phyloP scores from a whole-genome alignment of 2,113 vertebrate species.

The Etheostoma cragini region DNA sequence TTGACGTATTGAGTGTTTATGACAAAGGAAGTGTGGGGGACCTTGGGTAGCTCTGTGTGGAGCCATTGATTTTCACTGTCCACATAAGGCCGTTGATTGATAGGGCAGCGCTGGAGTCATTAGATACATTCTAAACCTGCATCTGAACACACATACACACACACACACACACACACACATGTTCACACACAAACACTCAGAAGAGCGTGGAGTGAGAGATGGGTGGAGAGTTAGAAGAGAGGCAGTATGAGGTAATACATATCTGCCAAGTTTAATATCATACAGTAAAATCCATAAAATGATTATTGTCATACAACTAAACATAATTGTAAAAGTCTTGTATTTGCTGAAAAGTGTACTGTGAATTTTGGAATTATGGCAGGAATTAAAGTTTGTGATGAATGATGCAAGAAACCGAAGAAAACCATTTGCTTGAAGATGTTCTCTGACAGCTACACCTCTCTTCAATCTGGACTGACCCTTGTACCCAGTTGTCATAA shows the following conservation, averaged over 20 bases:
- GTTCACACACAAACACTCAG: conserved; percentile 48
- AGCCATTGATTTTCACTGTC: conserved; percentile 82
- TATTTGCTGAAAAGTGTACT: conserved; percentile 1
- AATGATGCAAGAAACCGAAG: conserved; percentile 10
- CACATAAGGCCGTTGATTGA: conserved; percentile 76
- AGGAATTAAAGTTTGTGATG: not conserved
- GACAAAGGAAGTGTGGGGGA: conserved; percentile 84
- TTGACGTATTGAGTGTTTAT: conserved; percentile 80
- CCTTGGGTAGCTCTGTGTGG: conserved; percentile 79
- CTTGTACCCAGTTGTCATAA: conserved; percentile 41
- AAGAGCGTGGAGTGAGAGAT: not conserved
- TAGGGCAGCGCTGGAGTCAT: conserved; percentile 67
- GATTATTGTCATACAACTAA: not conserved
- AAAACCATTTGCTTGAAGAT: conserved; percentile 42
- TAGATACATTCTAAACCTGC: conserved; percentile 69
- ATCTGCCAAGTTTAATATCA: conserved; percentile 31
- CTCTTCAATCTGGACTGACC: conserved; percentile 29
- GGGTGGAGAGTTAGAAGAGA: conserved; percentile 7
- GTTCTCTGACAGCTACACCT: conserved; percentile 10
- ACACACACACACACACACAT: conserved; percentile 46
- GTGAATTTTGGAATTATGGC: conserved; percentile 5
- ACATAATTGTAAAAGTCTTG: not conserved
- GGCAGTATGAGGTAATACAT: conserved; percentile 1
- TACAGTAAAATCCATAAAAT: conserved; percentile 23
- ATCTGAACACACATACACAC: conserved; percentile 51